A percentile compares a stretch with the other conserved stretches of the same genome.
Conservation (phyloP, 2,113 vertebrate species). For the Hystrix cristata region DNA sequence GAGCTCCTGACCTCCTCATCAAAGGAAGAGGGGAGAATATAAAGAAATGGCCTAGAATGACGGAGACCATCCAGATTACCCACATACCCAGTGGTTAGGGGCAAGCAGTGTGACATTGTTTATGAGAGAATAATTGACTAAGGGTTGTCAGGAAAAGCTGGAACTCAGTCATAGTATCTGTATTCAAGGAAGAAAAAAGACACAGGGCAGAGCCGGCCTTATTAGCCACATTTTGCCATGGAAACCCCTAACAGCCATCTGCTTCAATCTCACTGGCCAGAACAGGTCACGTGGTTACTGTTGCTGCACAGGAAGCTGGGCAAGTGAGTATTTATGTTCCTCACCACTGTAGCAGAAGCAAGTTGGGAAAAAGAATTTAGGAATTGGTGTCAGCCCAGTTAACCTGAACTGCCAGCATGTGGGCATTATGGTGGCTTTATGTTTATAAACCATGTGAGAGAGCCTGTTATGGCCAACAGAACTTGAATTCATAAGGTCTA, state of each 20-base stretch:
- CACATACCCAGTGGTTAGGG: not conserved
- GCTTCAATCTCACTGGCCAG: not conserved
- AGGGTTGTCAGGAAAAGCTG: not conserved
- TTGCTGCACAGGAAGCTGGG: not conserved
- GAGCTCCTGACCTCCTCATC: not conserved
- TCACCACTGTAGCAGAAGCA: not conserved
- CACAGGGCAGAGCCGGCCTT: not conserved
- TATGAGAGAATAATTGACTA: not conserved
- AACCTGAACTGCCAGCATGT: not conserved
- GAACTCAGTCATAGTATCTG: not conserved
- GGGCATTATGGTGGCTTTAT: not conserved
- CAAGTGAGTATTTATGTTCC: not conserved
- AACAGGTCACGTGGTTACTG: not conserved
- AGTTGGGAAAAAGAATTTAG: not conserved
- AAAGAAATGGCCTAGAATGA: not conserved
- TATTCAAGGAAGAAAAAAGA: not conserved
- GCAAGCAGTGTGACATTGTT: not conserved
- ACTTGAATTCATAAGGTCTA: not conserved
- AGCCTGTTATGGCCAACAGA: not conserved
- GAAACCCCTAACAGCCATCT: not conserved
- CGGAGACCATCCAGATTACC: not conserved
- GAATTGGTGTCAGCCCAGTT: not conserved
- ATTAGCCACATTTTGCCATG: not conserved
- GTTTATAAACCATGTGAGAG: not conserved
- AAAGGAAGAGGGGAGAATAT: accelerated